Base-by-base conservation (phyloP, 2,113 vertebrate species). In the Oreochromis spilurus region DNA sequence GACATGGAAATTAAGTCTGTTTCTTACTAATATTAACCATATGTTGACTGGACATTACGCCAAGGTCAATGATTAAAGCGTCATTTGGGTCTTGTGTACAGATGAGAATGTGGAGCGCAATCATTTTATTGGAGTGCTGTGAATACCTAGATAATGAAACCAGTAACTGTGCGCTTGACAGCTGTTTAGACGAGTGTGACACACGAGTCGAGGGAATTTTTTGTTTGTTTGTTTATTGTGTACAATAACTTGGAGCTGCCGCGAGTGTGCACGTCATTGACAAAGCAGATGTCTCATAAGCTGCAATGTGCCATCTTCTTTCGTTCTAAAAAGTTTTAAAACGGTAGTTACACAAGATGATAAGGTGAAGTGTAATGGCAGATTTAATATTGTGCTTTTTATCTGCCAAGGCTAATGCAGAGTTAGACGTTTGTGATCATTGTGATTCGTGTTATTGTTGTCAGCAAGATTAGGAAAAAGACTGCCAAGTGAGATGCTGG, bases 121-220 rank as follows among this genome's bases (percentile, higher is more conserved):
- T 48, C 62, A 24, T 55, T 53, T 86, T 43, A 58, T 55, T 21
- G 62, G 17, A n/a, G 54, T 84, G 58, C 65, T 80, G 70, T 79
- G 62, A 70, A 48, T 79, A 60, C 79, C 65, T 78, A 38, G 57
- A 87, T 85, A 89, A 89, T 87, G 62, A 90, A 75, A 85, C 34
- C 72, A 60, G 43, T 52, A 57, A 34, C 79, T 45, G 50, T 54
- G 5, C 21, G 60, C n/a, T 79, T 72, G 84, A 60, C 43, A 75
- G 78, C 36, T 86, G 77, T 14, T 79, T 81, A 86, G 43, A 48
- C 6, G 24, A 52, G 24, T 70, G 72, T 81, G 83, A 53, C 67
- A 57, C 43, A 79, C 1, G 24, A 82, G 4, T 84, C 53, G 3
- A 57, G 26, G 55, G 65, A 86, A 43, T 82, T 7, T 19, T 7